Evolutionary conservation across 2,888 invertebrate species (phyloP).

Genomic region (Muschampia plurimacula): DNA sequence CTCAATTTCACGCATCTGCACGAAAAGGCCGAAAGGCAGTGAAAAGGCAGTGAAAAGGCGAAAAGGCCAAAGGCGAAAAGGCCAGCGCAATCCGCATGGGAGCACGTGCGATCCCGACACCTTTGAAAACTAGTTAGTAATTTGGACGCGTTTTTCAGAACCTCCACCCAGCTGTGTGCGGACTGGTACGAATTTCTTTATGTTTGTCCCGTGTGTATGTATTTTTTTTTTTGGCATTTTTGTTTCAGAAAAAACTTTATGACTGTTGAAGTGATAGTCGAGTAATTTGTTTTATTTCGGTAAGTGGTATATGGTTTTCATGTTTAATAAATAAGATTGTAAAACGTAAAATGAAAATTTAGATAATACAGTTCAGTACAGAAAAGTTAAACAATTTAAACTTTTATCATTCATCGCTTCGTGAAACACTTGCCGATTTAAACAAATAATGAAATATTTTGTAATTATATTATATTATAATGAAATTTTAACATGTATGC

Average conservation of each 20-base stretch:
- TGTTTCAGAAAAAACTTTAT: background rate
- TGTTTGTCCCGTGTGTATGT: background rate
- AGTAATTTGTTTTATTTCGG: too few species aligned
- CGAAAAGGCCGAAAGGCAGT: conserved; percentile 18
- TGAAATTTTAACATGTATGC: too few species aligned
- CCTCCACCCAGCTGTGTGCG: background rate
- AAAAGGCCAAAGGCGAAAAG: conserved; percentile 29
- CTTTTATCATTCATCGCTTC: too few species aligned
- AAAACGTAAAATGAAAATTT: too few species aligned
- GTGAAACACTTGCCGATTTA: too few species aligned
- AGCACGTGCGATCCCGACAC: conserved; percentile 23
- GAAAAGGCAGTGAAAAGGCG: conserved; percentile 20
- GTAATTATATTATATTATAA: too few species aligned
- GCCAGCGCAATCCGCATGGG: conserved; percentile 25
- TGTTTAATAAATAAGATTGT: too few species aligned
- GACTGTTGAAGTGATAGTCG: too few species aligned
- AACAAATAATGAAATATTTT: too few species aligned
- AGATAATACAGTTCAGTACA: too few species aligned
- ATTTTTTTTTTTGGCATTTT: background rate
- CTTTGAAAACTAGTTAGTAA: conserved; percentile 32
- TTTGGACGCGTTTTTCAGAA: conserved; percentile 25
- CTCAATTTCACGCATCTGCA: conserved; percentile 31
- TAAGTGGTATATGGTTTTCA: too few species aligned
- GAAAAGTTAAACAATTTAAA: too few species aligned
- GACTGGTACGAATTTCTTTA: conserved; percentile 3